phyloP scores from a whole-genome alignment of 2,113 vertebrate species.

The Fregata magnificens region DNA sequence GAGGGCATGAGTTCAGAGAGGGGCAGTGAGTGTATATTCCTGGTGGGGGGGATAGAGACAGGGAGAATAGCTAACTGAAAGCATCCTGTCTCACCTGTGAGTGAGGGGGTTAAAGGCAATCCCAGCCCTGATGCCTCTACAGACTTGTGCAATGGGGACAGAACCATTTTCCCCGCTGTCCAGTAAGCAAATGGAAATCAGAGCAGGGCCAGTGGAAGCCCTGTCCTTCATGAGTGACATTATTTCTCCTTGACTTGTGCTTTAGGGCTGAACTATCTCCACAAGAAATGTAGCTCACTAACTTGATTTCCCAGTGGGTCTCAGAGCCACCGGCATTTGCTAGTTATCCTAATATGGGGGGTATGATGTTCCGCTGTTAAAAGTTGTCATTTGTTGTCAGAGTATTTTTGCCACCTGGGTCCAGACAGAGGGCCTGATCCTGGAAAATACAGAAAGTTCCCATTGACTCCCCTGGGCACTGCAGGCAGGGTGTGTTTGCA shows the following conservation, averaged over 20 bases:
- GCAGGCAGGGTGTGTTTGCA: not conserved
- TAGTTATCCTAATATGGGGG: not conserved
- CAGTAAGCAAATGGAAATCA: not conserved
- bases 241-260: not conserved
- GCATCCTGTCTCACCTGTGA: not conserved
- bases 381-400: not conserved
- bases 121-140: not conserved
- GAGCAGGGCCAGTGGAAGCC: not conserved
- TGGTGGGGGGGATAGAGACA: accelerated
- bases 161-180: not conserved
- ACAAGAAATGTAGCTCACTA: not conserved
- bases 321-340: not conserved
- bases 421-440: not conserved
- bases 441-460: not conserved
- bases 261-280: not conserved
- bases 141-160: not conserved
- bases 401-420: not conserved
- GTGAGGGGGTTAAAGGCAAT: not conserved
- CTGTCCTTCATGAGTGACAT: not conserved
- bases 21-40: not conserved
- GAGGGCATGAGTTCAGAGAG: not conserved
- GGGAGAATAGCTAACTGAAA: not conserved
- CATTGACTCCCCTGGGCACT: not conserved
- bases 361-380: not conserved
- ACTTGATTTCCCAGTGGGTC: not conserved